Conservation (phyloP, 2,113 vertebrate genomes). For the Oplegnathus fasciatus region DNA sequence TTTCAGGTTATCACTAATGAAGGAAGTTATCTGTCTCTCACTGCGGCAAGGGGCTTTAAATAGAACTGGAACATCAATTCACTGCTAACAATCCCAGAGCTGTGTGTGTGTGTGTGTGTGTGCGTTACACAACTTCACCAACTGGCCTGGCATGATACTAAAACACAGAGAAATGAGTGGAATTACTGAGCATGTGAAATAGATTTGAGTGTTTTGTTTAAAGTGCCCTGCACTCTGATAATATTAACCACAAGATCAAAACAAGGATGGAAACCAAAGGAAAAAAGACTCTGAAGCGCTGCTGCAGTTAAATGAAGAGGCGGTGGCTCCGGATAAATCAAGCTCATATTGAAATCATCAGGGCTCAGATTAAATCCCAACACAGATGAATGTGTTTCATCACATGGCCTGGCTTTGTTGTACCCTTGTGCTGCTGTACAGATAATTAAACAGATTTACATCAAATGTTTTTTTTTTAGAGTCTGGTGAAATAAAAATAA, state of each 20-base stretch:
- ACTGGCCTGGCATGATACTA: slow-evolving; percentile 20
- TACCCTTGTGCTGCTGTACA: neutral
- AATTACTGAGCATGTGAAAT: slow-evolving; percentile 21
- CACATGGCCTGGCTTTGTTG: neutral
- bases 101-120: neutral
- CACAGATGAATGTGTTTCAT: slow-evolving; percentile 17
- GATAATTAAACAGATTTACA: slow-evolving; percentile 26
- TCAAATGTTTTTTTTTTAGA: slow-evolving; percentile 1
- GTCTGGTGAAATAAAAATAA: neutral
- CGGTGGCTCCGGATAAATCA: slow-evolving; percentile 7
- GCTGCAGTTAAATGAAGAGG: slow-evolving; percentile 14
- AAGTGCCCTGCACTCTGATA: neutral
- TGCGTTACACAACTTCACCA: slow-evolving; percentile 24
- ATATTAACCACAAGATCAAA: slow-evolving; percentile 11
- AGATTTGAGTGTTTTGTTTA: neutral
- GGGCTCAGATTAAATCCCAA: slow-evolving; percentile 7
- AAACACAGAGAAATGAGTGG: slow-evolving; percentile 14
- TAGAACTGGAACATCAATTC: slow-evolving; percentile 62
- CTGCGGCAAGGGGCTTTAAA: slow-evolving; percentile 60
- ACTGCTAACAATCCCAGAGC: slow-evolving; percentile 30
- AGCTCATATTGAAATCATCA: slow-evolving; percentile 15
- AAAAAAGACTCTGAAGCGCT: slow-evolving; percentile 2
- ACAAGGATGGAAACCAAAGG: neutral
- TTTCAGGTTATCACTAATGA: slow-evolving; percentile 68
- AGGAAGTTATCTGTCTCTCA: slow-evolving; percentile 63